These are phyloP conservation scores for Sula dactylatra DNA, from an alignment of 2,113 vertebrate genomes.

Conservation along the genomic window DNA sequence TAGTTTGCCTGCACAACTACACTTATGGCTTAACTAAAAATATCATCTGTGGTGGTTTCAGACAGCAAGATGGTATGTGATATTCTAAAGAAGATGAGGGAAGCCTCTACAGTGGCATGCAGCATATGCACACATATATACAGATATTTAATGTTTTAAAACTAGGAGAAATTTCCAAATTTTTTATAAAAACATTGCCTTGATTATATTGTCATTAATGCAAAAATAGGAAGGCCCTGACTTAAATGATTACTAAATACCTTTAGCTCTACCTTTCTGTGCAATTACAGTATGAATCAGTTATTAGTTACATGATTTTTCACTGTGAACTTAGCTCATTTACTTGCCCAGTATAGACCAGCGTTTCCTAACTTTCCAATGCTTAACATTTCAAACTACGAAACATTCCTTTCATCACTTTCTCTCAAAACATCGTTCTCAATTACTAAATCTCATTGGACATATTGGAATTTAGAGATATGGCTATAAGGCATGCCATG, in stretches of 20 bases:
- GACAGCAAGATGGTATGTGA: not conserved
- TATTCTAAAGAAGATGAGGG: not conserved
- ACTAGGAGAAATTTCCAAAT: not conserved
- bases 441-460: not conserved
- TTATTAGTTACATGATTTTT: not conserved
- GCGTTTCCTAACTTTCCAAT: not conserved
- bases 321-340: not conserved
- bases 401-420: not conserved
- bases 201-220: not conserved
- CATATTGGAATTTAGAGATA: not conserved
- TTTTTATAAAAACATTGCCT: not conserved
- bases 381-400: not conserved
- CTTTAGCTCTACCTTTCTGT: not conserved
- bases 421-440: not conserved
- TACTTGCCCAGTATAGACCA: not conserved
- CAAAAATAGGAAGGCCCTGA: not conserved
- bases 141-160: not conserved
- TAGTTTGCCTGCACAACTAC: not conserved
- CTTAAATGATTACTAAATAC: not conserved
- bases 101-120: not conserved
- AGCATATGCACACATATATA: not conserved
- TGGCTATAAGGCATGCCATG: not conserved
- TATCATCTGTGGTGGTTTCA: not conserved
- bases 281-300: not conserved
- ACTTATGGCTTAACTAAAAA: not conserved